Evolutionary conservation across 2,797 vertebrate genomes (phyloP).

Genomic region (Mastacembelus armatus): DNA sequence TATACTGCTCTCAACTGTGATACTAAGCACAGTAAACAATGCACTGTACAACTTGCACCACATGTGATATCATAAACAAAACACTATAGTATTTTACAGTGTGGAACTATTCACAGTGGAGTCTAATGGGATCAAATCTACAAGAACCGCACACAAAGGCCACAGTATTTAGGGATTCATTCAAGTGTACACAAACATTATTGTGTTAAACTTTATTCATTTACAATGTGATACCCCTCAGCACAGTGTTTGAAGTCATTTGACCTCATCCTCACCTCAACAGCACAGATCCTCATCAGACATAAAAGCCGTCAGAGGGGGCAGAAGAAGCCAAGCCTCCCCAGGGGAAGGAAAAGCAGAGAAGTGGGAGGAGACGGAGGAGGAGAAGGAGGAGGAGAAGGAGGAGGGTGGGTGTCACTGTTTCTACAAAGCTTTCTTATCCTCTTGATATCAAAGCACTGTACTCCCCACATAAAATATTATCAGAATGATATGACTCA

Average conservation of each 20-base stretch:
- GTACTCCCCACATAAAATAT: constrained; percentile 62
- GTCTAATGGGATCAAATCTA: constrained; percentile 2
- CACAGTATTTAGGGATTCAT: constrained; percentile 13
- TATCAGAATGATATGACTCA: constrained; percentile 61
- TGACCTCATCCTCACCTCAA: constrained; percentile 73
- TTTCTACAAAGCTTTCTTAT: constrained; percentile 75
- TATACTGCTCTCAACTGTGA: constrained; percentile 19
- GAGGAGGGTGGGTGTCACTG: constrained; percentile 64
- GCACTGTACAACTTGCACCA: background rate
- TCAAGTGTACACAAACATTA: constrained; percentile 37
- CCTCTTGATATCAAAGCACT: constrained; percentile 71
- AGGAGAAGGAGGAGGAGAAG: constrained; percentile 53
- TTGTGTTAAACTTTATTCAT: constrained; percentile 48
- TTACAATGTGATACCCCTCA: constrained; percentile 20
- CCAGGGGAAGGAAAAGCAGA: constrained; percentile 57
- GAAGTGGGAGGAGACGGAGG: constrained; percentile 54
- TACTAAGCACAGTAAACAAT: constrained; percentile 21
- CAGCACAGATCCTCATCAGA: constrained; percentile 57
- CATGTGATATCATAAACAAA: constrained; percentile 2
- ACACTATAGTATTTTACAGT: background rate
- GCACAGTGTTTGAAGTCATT: constrained; percentile 47
- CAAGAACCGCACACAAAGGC: constrained; percentile 27
- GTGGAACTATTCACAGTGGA: constrained; percentile 1
- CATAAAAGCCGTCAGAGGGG: constrained; percentile 63
- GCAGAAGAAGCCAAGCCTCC: constrained; percentile 61